A percentile compares a stretch with the other conserved stretches of the same genome.
phyloP scores from a whole-genome alignment of 2,888 invertebrate genomes.

The Chrysolina haemoptera region DNA sequence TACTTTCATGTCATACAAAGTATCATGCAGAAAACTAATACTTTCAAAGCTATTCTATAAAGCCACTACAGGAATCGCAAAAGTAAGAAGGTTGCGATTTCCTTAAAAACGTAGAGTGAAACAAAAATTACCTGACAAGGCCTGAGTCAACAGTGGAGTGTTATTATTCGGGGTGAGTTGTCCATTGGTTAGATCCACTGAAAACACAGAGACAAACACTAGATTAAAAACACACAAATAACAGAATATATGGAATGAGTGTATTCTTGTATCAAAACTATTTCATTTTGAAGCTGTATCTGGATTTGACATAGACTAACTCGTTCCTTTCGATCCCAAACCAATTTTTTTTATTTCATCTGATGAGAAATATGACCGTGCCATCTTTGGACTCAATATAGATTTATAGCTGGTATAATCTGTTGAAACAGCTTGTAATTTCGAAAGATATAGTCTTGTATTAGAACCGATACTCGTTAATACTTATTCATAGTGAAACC shows the following conservation, averaged over 20 bases:
- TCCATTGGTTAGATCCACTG: slow-evolving; percentile 96
- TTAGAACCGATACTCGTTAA: too few species aligned
- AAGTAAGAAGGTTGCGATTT: not conserved
- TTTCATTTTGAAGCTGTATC: not conserved
- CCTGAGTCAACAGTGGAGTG: slow-evolving; percentile 95
- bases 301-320: slow-evolving; percentile 10
- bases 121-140: slow-evolving; percentile 87
- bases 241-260: slow-evolving; percentile 46
- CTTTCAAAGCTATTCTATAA: too few species aligned
- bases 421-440: too few species aligned
- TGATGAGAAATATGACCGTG: too few species aligned
- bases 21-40: too few species aligned
- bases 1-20: too few species aligned
- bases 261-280: slow-evolving; percentile 52
- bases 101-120: slow-evolving; percentile 34
- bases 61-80: not conserved
- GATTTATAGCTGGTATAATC: too few species aligned
- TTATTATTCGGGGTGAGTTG: slow-evolving; percentile 97
- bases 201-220: slow-evolving; percentile 67
- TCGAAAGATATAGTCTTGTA: too few species aligned
- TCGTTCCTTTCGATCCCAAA: too few species aligned
- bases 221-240: slow-evolving; percentile 61
- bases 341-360: too few species aligned
- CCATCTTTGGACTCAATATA: too few species aligned
- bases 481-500: too few species aligned